phyloP scores from a whole-genome alignment of 2,888 invertebrate species.

The Gisinianus flammeolus region DNA sequence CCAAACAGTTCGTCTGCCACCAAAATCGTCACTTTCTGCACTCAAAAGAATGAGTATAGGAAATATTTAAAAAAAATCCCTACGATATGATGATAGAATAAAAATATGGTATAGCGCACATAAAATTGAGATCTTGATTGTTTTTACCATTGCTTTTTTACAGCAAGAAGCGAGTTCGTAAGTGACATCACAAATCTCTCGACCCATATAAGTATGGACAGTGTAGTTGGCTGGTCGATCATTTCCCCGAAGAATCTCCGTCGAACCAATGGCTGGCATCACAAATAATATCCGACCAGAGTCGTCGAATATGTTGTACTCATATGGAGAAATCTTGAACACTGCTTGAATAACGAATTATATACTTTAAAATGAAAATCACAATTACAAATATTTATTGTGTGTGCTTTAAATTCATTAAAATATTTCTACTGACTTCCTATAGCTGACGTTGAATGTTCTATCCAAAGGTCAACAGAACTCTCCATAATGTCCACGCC shows the following conservation, averaged over 20 bases:
- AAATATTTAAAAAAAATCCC: background rate
- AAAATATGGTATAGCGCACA: background rate
- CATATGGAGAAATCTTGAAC: conserved; percentile 13
- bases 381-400: background rate
- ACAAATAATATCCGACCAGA: conserved; percentile 21
- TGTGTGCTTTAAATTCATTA: background rate
- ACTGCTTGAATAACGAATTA: conserved; percentile 3
- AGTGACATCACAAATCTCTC: conserved; percentile 24
- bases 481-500: conserved; percentile 23
- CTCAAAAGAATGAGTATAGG: background rate
- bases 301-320: conserved; percentile 23
- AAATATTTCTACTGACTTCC: conserved; percentile 1
- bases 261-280: conserved; percentile 19
- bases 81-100: no score
- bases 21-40: background rate
- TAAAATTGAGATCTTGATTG: background rate
- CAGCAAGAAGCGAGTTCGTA: background rate
- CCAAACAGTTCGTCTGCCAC: background rate
- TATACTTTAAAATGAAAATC: background rate
- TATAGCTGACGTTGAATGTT: conserved; percentile 11
- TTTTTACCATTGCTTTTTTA: conserved; percentile 1
- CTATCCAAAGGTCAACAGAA: conserved; percentile 18
- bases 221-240: conserved; percentile 4
- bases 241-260: conserved; percentile 3
- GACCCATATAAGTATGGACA: conserved; percentile 23